Conservation (phyloP, 2,113 vertebrate species). For the Lynx canadensis region DNA sequence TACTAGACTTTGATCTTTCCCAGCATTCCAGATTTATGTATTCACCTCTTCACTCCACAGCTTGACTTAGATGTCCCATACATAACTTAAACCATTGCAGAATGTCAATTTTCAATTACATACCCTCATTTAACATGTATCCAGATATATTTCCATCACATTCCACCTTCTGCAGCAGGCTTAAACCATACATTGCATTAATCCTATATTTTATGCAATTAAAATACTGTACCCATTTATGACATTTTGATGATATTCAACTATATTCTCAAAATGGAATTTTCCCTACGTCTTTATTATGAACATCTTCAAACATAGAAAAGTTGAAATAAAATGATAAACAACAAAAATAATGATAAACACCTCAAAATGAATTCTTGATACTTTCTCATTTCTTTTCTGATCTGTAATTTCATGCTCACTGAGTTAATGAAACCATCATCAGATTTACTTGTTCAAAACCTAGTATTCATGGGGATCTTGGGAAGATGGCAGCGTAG, state of each 20-base stretch:
- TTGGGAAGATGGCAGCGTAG: too few species aligned
- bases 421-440: background rate
- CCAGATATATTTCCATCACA: background rate
- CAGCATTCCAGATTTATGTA: background rate
- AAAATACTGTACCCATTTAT: background rate
- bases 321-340: background rate
- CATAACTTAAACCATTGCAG: background rate
- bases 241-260: background rate
- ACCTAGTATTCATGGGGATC: background rate
- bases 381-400: background rate
- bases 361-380: background rate
- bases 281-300: background rate
- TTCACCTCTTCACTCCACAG: background rate
- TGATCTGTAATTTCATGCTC: background rate
- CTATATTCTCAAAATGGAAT: background rate
- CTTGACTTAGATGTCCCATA: background rate
- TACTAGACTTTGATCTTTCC: background rate
- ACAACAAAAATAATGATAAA: background rate
- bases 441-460: background rate
- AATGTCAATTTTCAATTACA: background rate
- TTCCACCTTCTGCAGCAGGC: background rate
- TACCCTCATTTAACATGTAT: background rate
- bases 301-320: background rate
- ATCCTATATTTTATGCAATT: background rate
- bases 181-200: background rate